Evolutionary conservation across 2,113 vertebrate species (phyloP), one percentile per base, ranked within the genome.

Genomic region (Apeltes quadracus): DNA sequence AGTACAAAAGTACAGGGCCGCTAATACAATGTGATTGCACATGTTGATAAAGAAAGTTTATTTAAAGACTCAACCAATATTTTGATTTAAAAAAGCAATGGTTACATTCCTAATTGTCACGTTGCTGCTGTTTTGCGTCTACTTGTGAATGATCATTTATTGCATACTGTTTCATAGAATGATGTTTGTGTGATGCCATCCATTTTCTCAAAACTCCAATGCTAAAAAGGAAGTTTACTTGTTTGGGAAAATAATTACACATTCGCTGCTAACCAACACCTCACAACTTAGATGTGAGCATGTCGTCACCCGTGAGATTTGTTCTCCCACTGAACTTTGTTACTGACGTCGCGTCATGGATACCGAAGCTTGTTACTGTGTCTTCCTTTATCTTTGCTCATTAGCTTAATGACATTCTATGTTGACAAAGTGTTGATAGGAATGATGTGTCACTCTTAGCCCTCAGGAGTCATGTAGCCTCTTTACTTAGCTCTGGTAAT

Each of bases 351-450:
- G 56, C 46, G 73, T 76, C 27, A 11, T 79, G 65, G 80, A 48
- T 72, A 76, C 87, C 20, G 36, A 7, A 0, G 7, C 38, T 23
- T 70, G 87, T 48, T 82, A 87, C 76, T 69, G 83, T 90, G 71
- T 76, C 77, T 65, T 36, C 72, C 46, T 53, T 29, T 50, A 62
- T 43, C 44, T 74, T 64, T 68, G 79, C 82, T 93, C 85, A 87
- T 91, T 91, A 92, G 18, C 61, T 75, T 92, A 91, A 91, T 91
- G 87, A 91, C 53, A 34, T 77, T 63, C 27, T 78, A 71, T 88
- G 84, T 92, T 87, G 84, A 80, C 53, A 7, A 57, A 36, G 63
- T 46, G 75, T 72, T 73, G 66, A 78, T 29, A 25, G 84, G 62
- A 71, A 72, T 41, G 46, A 75, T 34, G 64, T 57, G 73, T n/a